Evolutionary conservation across 2,888 invertebrate genomes (phyloP).

Genomic region (Rhopalosiphum nymphaeae): DNA sequence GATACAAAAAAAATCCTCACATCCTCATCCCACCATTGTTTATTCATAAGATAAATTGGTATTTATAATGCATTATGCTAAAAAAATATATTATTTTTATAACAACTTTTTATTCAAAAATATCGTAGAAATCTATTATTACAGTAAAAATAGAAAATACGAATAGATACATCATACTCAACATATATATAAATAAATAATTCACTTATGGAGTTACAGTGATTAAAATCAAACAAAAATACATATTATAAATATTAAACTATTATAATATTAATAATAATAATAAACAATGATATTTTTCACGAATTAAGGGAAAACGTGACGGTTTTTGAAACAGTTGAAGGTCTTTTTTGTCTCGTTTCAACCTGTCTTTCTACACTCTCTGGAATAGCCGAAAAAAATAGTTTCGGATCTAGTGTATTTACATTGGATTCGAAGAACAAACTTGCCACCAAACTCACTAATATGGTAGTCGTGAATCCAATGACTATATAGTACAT

Average conservation of each 20-base stretch:
- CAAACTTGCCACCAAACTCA: slow-evolving; percentile 8
- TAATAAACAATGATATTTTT: not conserved
- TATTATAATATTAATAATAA: not conserved
- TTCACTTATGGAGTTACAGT: not conserved
- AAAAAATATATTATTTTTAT: not conserved
- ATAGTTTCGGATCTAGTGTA: slow-evolving; percentile 27
- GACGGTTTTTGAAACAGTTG: slow-evolving; percentile 31
- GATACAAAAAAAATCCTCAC: not conserved
- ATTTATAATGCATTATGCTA: not conserved
- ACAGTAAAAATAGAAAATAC: not conserved
- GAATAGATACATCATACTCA: not conserved
- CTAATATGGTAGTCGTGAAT: not conserved
- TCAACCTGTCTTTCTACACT: not conserved
- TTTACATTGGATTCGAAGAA: slow-evolving; percentile 40
- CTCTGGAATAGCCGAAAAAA: not conserved
- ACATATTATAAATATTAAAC: not conserved
- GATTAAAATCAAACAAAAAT: not conserved
- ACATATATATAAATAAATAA: not conserved
- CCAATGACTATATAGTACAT: slow-evolving; percentile 65
- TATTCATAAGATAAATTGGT: not conserved
- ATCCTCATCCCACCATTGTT: not conserved
- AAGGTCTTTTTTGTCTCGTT: slow-evolving; percentile 13
- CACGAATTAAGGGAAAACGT: slow-evolving; percentile 12
- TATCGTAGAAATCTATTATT: not conserved
- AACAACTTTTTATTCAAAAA: not conserved